Conservation (phyloP, 1,140 invertebrate species). For the Dendroctonus ponderosae region DNA sequence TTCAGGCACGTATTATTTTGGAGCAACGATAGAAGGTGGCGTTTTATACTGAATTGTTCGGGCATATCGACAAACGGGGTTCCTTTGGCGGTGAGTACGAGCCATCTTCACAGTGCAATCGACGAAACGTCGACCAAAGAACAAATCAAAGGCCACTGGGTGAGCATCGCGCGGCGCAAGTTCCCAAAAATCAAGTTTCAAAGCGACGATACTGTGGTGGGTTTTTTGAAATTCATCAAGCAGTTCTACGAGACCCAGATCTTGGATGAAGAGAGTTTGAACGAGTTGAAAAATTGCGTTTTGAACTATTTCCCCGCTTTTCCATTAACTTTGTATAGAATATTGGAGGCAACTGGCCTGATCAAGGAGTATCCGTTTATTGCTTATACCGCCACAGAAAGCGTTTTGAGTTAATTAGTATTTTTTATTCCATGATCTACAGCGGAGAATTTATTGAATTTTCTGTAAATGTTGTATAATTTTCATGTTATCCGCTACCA, state of each 20-base stretch:
- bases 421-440: too few relatives aligned
- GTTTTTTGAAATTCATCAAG: slow-evolving; percentile 42
- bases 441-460: too few relatives aligned
- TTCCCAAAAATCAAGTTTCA: slow-evolving; percentile 39
- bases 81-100: slow-evolving; percentile 28
- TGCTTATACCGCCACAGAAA: background rate
- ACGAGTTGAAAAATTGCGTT: slow-evolving; percentile 36
- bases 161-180: slow-evolving; percentile 35
- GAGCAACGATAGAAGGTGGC: slow-evolving; percentile 47
- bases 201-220: slow-evolving; percentile 39
- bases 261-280: slow-evolving; percentile 11
- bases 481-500: too few relatives aligned
- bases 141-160: slow-evolving; percentile 44
- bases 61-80: slow-evolving; percentile 37
- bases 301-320: slow-evolving; percentile 43
- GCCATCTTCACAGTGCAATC: slow-evolving; percentile 37
- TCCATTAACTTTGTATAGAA: slow-evolving; percentile 41
- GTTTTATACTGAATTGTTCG: slow-evolving; percentile 47
- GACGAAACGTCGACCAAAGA: slow-evolving; percentile 36
- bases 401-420: too few relatives aligned
- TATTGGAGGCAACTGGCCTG: slow-evolving; percentile 38
- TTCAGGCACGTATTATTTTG: slow-evolving; percentile 50
- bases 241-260: slow-evolving; percentile 31
- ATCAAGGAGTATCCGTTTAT: slow-evolving; percentile 28
- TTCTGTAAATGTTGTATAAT: too few relatives aligned